Percentiles rank a stretch among this genome's conserved stretches.
Conservation (phyloP, 2,113 vertebrate species). For the Sisor rabdophorus region DNA sequence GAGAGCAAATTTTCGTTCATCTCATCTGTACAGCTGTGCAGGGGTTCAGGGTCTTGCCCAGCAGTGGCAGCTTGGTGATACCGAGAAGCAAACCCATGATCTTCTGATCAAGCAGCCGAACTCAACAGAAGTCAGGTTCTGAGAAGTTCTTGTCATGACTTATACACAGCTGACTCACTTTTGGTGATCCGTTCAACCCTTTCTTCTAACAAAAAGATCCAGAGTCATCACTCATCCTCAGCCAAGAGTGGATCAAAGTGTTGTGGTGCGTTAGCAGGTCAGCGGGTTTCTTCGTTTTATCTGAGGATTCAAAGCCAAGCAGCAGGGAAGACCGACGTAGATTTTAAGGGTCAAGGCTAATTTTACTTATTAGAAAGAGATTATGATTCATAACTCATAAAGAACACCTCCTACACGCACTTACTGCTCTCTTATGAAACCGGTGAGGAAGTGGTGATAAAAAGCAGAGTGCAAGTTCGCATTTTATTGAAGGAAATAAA, state of each 20-base stretch:
- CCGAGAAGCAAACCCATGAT: no score
- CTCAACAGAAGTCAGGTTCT: constrained; percentile 10
- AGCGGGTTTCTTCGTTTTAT: constrained; percentile 24
- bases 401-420: constrained; percentile 2
- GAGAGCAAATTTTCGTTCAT: no score
- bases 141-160: constrained; percentile 21
- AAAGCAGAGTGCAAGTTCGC: not conserved
- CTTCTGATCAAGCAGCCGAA: not conserved
- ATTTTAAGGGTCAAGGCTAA: constrained; percentile 8
- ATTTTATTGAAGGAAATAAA: no score
- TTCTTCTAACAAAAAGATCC: not conserved
- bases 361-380: constrained; percentile 11
- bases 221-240: not conserved
- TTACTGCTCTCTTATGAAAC: not conserved
- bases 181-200: constrained; percentile 13
- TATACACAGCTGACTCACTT: not conserved
- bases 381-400: not conserved
- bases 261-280: constrained; percentile 5
- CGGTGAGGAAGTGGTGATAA: not conserved
- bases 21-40: no score
- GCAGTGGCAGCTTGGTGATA: no score
- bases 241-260: constrained; percentile 25
- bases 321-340: constrained; percentile 11
- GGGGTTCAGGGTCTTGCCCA: no score
- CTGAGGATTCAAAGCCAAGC: constrained; percentile 23